phyloP scores from a whole-genome alignment of 2,113 vertebrate species.

The Terrapene triunguis region DNA sequence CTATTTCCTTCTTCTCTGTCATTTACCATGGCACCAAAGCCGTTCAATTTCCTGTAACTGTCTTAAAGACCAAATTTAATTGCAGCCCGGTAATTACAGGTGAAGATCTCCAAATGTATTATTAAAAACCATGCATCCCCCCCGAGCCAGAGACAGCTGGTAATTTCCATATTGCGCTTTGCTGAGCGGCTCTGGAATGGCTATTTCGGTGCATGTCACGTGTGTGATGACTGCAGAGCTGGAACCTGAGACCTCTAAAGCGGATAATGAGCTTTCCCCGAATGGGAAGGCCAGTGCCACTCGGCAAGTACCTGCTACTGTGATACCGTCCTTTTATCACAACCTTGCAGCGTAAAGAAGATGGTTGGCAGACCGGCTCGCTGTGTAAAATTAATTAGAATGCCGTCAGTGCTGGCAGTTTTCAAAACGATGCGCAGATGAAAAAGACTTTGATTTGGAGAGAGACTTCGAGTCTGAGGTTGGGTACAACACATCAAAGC shows the following conservation, averaged over 20 bases:
- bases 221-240: background rate
- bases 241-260: background rate
- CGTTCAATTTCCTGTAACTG: background rate
- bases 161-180: accelerated
- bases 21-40: background rate
- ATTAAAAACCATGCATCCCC: background rate
- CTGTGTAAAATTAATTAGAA: background rate
- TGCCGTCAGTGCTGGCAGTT: background rate
- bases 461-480: background rate
- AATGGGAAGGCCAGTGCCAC: accelerated
- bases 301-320: background rate
- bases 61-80: background rate
- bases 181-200: background rate
- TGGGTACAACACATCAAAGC: background rate
- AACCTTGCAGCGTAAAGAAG: background rate
- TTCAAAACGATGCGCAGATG: background rate
- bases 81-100: background rate
- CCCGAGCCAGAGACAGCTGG: accelerated
- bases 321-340: conserved; percentile 27
- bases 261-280: conserved; percentile 43
- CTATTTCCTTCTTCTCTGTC: background rate
- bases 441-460: background rate
- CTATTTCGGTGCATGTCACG: background rate
- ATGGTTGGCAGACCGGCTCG: accelerated
- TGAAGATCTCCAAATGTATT: background rate